Evolutionary conservation across 2,797 vertebrate species (phyloP).

Genomic region (Silurus aristotelis): DNA sequence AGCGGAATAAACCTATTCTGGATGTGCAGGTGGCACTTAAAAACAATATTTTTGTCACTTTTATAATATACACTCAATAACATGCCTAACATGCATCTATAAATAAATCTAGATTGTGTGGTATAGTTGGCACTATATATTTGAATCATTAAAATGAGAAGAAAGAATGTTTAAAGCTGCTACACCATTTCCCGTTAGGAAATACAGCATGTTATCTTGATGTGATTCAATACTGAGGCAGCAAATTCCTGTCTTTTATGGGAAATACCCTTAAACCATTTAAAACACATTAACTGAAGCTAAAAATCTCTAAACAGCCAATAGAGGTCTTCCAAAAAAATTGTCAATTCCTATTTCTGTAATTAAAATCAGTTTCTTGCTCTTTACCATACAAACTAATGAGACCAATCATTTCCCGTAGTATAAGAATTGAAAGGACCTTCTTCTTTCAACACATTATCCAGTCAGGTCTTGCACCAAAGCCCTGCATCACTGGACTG

Average conservation of each 20-base stretch:
- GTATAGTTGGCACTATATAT: neutral
- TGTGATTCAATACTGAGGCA: neutral
- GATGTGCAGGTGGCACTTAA: neutral
- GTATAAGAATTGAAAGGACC: neutral
- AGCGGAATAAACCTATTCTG: neutral
- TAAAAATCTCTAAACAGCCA: neutral
- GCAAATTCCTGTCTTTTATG: neutral
- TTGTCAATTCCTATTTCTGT: neutral
- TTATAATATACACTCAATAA: neutral
- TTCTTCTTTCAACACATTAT: neutral
- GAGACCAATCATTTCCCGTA: neutral
- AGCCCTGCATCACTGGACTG: constrained; percentile 59
- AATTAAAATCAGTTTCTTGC: neutral
- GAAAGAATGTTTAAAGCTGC: neutral
- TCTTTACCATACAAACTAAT: neutral
- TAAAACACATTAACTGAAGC: neutral
- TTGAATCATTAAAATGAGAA: neutral
- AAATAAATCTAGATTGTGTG: neutral
- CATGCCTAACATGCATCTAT: neutral
- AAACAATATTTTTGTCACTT: too few species aligned
- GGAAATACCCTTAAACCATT: neutral
- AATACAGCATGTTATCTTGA: neutral
- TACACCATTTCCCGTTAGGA: neutral
- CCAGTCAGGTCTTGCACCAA: neutral
- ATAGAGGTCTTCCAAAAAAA: neutral